Conservation (phyloP, 2,888 invertebrate genomes). For the Keiferia lycopersicella region DNA sequence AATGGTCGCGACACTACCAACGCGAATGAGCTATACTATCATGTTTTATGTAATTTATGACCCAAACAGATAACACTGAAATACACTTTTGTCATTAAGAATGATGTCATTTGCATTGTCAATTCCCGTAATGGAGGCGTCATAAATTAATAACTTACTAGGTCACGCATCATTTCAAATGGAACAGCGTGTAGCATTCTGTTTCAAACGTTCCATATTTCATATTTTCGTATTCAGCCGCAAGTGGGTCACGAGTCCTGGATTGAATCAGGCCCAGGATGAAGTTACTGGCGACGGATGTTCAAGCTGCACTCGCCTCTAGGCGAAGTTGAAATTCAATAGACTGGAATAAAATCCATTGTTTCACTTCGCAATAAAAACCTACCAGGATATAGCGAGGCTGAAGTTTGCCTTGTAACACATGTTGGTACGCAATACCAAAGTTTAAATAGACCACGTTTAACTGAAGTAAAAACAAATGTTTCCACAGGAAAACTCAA, state of each 20-base stretch:
- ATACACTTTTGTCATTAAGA: background rate
- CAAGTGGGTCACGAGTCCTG: conserved; percentile 31
- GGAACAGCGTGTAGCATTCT: conserved; percentile 31
- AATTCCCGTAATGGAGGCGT: conserved; percentile 8
- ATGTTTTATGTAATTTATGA: background rate
- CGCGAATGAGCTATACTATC: too few species aligned
- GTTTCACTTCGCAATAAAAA: conserved; percentile 17
- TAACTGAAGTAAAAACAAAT: conserved; percentile 14
- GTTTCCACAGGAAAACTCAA: conserved; percentile 10
- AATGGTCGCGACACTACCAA: too few species aligned
- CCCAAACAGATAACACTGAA: background rate
- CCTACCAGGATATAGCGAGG: conserved; percentile 41
- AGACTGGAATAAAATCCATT: conserved; percentile 13
- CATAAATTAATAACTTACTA: conserved; percentile 19
- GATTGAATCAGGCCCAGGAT: conserved; percentile 28
- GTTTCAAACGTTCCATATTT: conserved; percentile 33
- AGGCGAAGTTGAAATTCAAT: conserved; percentile 21
- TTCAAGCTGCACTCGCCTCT: conserved; percentile 9
- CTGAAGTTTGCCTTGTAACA: conserved; percentile 7
- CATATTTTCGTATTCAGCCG: conserved; percentile 27
- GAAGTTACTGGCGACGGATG: conserved; percentile 30
- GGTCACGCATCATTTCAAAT: conserved; percentile 29
- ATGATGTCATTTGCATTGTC: background rate
- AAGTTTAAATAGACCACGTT: conserved; percentile 19
- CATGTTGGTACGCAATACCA: conserved; percentile 10